phyloP scores from a whole-genome alignment of 1,140 invertebrate genomes.

The Globodera rostochiensis region DNA sequence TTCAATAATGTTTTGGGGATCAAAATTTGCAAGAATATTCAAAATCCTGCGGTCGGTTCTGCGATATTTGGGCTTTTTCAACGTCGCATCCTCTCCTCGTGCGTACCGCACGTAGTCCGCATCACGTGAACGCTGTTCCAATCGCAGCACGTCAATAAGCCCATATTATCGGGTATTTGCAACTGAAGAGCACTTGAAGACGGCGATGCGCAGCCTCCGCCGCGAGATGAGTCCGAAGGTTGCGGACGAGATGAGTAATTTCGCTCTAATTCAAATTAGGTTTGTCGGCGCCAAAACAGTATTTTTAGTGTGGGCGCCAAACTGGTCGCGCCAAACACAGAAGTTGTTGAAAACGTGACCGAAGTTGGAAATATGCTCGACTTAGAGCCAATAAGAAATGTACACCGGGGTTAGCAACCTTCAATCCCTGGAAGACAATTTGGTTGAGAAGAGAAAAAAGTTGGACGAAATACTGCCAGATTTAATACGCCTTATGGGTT shows the following conservation, averaged over 20 bases:
- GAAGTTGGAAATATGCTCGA: too few relatives aligned
- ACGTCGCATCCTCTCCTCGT: slow-evolving; percentile 14
- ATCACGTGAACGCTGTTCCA: slow-evolving; percentile 43
- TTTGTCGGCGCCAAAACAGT: too few relatives aligned
- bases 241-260: too few relatives aligned
- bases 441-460: background rate
- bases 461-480: background rate
- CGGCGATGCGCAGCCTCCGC: slow-evolving; percentile 45
- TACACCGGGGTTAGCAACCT: too few relatives aligned
- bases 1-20: slow-evolving; percentile 15
- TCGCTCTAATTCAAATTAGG: too few relatives aligned
- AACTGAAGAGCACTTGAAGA: slow-evolving; percentile 36
- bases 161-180: slow-evolving; percentile 42
- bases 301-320: too few relatives aligned
- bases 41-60: slow-evolving; percentile 10
- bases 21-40: slow-evolving; percentile 12
- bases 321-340: too few relatives aligned
- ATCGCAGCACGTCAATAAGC: slow-evolving; percentile 44
- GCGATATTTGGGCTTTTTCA: slow-evolving; percentile 5
- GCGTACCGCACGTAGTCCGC: slow-evolving; percentile 34
- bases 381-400: too few relatives aligned
- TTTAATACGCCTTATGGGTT: background rate
- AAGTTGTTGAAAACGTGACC: too few relatives aligned
- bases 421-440: too few relatives aligned
- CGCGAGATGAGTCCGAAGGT: too few relatives aligned